Conservation (phyloP, 1,140 invertebrate species). For the Panagrolaimus sp. region DNA sequence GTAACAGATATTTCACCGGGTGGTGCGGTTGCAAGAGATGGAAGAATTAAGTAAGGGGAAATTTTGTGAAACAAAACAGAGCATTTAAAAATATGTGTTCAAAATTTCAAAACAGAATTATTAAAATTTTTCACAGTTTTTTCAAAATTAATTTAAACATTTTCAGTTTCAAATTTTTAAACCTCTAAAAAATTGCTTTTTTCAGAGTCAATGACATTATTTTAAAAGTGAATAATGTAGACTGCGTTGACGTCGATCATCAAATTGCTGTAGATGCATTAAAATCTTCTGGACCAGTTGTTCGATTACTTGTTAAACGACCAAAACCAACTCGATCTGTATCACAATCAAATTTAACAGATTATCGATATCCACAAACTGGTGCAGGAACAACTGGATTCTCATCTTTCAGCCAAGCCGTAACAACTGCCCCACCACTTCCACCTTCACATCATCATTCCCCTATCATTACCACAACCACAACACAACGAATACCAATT, state of each 20-base stretch:
- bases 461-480: constrained; percentile 2
- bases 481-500: constrained; percentile 1
- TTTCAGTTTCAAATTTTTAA: not conserved
- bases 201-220: constrained; percentile 81
- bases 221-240: constrained; percentile 77
- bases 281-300: constrained; percentile 75
- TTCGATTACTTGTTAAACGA: constrained; percentile 42
- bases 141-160: too few species aligned
- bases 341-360: not conserved
- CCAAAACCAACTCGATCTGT: constrained; percentile 23
- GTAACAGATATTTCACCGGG: constrained; percentile 97
- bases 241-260: constrained; percentile 84
- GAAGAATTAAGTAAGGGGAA: constrained; percentile 68
- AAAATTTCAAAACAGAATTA: constrained; percentile 1
- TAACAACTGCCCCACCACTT: constrained; percentile 12
- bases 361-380: not conserved
- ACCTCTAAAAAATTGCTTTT: too few species aligned
- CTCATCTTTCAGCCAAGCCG: constrained; percentile 19
- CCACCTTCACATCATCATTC: not conserved
- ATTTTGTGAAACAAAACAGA: too few species aligned
- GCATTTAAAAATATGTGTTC: not conserved
- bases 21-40: constrained; percentile 86
- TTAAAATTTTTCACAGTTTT: too few species aligned
- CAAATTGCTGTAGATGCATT: constrained; percentile 89
- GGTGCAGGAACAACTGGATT: constrained; percentile 17